Conservation (phyloP, 2,797 vertebrate genomes). For the Anomalospiza imberbis region DNA sequence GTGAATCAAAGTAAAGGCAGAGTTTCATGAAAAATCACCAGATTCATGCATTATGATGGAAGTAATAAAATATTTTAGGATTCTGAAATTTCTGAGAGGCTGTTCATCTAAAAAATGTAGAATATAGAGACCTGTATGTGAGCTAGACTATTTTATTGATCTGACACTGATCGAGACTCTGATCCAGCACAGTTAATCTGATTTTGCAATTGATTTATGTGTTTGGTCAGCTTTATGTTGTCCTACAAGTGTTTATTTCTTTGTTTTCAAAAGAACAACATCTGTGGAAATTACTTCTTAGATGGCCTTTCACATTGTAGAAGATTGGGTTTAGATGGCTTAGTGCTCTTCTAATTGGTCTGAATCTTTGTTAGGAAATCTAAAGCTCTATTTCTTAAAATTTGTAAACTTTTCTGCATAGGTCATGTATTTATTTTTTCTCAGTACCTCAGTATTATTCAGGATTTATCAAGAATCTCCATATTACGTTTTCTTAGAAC, state of each 20-base stretch:
- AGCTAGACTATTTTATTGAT: background rate
- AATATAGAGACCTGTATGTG: background rate
- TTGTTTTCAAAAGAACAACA: background rate
- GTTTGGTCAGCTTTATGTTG: background rate
- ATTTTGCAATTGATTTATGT: background rate
- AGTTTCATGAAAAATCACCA: background rate
- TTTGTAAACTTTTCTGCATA: background rate
- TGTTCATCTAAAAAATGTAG: background rate
- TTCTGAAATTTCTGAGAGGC: background rate
- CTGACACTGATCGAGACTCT: background rate
- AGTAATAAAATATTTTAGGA: background rate
- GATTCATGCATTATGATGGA: background rate
- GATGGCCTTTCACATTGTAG: background rate
- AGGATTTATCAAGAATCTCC: background rate
- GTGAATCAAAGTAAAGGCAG: background rate
- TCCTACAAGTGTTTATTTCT: background rate
- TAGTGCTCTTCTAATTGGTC: background rate
- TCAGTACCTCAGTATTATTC: background rate
- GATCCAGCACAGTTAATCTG: background rate
- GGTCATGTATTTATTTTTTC: background rate
- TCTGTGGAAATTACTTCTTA: background rate
- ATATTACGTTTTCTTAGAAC: background rate
- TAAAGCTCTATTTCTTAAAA: background rate
- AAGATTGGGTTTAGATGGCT: background rate
- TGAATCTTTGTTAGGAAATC: background rate